Percentiles rank a stretch among this genome's conserved stretches.
Evolutionary conservation across 2,113 vertebrate genomes (phyloP).

Genomic region (Poeciliopsis retropinna): DNA sequence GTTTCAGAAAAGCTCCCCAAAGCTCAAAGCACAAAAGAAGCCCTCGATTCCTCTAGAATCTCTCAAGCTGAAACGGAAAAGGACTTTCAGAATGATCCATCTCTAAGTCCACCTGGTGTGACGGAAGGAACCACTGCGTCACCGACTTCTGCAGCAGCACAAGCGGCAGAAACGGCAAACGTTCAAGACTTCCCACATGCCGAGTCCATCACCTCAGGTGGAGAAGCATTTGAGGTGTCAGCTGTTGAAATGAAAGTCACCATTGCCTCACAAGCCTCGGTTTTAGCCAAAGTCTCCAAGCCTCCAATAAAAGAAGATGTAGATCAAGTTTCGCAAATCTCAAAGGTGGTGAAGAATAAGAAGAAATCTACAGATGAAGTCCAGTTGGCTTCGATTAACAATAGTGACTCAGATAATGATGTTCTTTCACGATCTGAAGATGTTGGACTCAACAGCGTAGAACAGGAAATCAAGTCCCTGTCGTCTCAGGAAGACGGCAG

Average conservation of each 20-base stretch:
- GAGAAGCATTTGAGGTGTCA: slow-evolving; percentile 37
- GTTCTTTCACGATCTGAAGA: background rate
- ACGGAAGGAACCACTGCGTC: background rate
- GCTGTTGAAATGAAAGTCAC: slow-evolving; percentile 66
- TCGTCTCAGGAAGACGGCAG: background rate
- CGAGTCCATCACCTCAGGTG: background rate
- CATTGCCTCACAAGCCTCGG: slow-evolving; percentile 47
- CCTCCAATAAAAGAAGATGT: background rate
- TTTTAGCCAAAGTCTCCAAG: slow-evolving; percentile 34
- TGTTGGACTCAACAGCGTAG: background rate
- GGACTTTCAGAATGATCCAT: background rate
- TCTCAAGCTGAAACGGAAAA: slow-evolving; percentile 2
- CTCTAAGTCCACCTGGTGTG: slow-evolving; percentile 7
- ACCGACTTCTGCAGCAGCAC: background rate
- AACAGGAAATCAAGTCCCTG: background rate
- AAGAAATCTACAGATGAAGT: slow-evolving; percentile 2
- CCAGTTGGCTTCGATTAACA: background rate
- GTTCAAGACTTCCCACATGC: slow-evolving; percentile 7
- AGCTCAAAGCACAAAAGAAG: background rate
- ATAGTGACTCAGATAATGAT: background rate
- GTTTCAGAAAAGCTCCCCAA: slow-evolving; percentile 10
- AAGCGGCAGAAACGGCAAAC: background rate
- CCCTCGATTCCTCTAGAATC: background rate
- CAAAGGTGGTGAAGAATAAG: background rate
- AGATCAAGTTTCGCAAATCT: slow-evolving; percentile 3